phyloP scores from a whole-genome alignment of 2,113 vertebrate genomes.

The Ginglymostoma cirratum region DNA sequence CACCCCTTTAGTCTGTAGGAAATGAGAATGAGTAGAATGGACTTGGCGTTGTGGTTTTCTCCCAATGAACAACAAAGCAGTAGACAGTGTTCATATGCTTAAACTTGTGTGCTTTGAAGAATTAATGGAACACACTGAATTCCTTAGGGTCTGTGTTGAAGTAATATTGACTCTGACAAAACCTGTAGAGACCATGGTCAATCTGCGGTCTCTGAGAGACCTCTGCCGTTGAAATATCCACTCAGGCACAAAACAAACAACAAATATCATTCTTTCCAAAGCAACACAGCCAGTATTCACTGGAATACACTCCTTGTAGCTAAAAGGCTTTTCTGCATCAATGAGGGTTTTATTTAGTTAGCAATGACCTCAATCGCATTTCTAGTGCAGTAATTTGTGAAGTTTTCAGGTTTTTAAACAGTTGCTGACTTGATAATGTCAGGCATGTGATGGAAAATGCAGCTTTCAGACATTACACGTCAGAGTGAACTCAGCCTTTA shows the following conservation, averaged over 20 bases:
- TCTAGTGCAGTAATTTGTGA: neutral
- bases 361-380: neutral
- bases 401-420: neutral
- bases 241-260: neutral
- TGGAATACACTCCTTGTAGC: neutral
- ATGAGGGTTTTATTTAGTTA: neutral
- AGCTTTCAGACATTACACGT: neutral
- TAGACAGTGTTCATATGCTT: neutral
- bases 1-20: too few relatives aligned
- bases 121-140: neutral
- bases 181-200: neutral
- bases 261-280: neutral
- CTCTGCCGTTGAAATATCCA: constrained; percentile 29
- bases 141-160: neutral
- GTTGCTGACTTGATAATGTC: neutral
- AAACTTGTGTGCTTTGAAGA: neutral
- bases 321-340: neutral
- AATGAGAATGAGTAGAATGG: neutral
- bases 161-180: constrained; percentile 13
- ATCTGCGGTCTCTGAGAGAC: constrained; percentile 26
- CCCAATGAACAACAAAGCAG: neutral
- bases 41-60: neutral
- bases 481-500: neutral
- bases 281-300: neutral
- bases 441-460: neutral